Percentiles rank a stretch among this genome's conserved stretches.
phyloP scores from a whole-genome alignment of 2,797 vertebrate species.

The Melanotaenia maccullochi region DNA sequence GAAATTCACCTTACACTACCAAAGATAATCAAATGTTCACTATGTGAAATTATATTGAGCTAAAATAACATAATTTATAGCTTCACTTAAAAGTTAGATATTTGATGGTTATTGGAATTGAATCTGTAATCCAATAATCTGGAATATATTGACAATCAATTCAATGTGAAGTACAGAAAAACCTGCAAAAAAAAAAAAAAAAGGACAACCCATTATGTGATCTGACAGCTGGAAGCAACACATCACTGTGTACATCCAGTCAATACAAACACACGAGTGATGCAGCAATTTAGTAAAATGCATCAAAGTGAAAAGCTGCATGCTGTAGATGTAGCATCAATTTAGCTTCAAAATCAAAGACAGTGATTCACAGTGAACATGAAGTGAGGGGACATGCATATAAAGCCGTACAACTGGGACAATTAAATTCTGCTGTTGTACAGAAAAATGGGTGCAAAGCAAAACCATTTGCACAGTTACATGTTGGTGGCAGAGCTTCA shows the following conservation, averaged over 20 bases:
- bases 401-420: slow-evolving; percentile 10
- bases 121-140: too few relatives aligned
- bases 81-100: too few relatives aligned
- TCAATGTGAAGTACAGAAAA: not conserved
- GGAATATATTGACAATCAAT: not conserved
- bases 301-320: slow-evolving; percentile 47
- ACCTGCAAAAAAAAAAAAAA: not conserved
- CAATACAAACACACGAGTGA: slow-evolving; percentile 37
- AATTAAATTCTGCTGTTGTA: slow-evolving; percentile 30
- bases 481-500: slow-evolving; percentile 26
- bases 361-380: slow-evolving; percentile 33
- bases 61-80: too few relatives aligned
- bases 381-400: slow-evolving; percentile 21
- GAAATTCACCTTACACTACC: not conserved
- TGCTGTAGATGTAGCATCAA: slow-evolving; percentile 21
- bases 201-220: not conserved
- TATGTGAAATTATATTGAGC: too few relatives aligned
- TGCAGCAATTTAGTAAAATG: slow-evolving; percentile 41
- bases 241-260: slow-evolving; percentile 8
- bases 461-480: slow-evolving; percentile 23
- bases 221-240: slow-evolving; percentile 11
- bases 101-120: too few relatives aligned
- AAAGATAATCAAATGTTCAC: not conserved
- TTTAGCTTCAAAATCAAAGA: slow-evolving; percentile 34
- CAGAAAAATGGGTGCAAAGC: slow-evolving; percentile 29